Percentiles rank a stretch among this genome's conserved stretches.
phyloP scores from a whole-genome alignment of 2,113 vertebrate species.

The Vimba vimba region DNA sequence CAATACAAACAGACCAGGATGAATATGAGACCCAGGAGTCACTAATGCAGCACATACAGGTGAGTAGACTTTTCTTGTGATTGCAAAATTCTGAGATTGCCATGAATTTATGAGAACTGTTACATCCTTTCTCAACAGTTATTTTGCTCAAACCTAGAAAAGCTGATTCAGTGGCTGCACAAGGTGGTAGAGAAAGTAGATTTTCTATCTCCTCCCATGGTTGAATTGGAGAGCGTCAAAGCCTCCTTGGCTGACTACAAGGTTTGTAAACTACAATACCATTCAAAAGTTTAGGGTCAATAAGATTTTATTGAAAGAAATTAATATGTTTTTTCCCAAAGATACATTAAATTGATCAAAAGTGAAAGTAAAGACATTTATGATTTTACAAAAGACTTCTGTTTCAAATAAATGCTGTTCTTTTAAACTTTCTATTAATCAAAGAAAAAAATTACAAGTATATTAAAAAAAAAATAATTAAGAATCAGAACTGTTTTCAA shows the following conservation, averaged over 20 bases:
- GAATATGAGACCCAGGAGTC: conserved; percentile 63
- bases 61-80: conserved; percentile 59
- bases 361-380: neutral
- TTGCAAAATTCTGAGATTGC: neutral
- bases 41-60: conserved; percentile 84
- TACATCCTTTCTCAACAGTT: conserved; percentile 69
- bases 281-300: neutral
- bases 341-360: neutral
- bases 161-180: conserved; percentile 86
- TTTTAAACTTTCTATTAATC: no score
- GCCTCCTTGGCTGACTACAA: conserved; percentile 81
- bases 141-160: conserved; percentile 86
- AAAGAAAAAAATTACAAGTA: no score
- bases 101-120: neutral
- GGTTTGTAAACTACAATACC: conserved; percentile 68
- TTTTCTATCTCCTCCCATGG: conserved; percentile 68
- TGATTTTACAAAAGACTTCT: neutral
- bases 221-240: conserved; percentile 70
- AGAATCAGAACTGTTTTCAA: no score
- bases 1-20: conserved; percentile 52
- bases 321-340: neutral
- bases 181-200: conserved; percentile 70
- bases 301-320: neutral
- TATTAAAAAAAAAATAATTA: no score
- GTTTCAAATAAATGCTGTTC: no score